phyloP scores from a whole-genome alignment of 2,113 vertebrate genomes.

The Azemiops feae region DNA sequence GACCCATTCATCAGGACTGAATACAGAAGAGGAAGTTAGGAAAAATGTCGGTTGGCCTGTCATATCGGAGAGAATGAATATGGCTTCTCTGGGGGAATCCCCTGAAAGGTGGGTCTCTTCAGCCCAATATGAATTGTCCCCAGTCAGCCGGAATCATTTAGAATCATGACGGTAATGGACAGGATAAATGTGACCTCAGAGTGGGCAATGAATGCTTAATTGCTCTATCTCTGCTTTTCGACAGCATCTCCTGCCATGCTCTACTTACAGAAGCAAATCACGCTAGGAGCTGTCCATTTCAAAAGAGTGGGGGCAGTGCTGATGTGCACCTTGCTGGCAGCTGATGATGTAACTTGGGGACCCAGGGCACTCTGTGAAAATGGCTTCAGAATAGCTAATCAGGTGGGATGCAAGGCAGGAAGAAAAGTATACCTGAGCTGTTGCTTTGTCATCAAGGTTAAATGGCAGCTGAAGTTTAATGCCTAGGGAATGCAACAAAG shows the following conservation, averaged over 20 bases:
- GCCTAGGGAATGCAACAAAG: neutral
- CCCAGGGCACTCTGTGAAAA: neutral
- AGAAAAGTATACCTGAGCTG: neutral
- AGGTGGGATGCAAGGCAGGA: neutral
- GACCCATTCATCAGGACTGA: neutral
- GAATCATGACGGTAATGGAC: neutral
- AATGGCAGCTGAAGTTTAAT: neutral
- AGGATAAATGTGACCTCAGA: constrained; percentile 11
- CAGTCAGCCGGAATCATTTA: neutral
- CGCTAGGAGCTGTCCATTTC: neutral
- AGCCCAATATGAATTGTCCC: neutral
- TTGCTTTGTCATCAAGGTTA: accelerated
- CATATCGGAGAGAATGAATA: neutral
- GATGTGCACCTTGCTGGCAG: neutral
- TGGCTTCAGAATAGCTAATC: neutral
- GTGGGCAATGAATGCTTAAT: neutral
- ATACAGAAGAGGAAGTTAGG: neutral
- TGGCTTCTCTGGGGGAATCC: neutral
- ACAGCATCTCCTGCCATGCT: neutral
- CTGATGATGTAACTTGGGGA: neutral
- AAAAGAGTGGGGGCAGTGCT: neutral
- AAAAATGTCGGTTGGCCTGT: neutral
- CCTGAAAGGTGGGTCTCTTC: neutral
- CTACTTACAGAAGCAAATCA: constrained; percentile 8
- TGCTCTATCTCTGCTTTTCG: neutral